phyloP scores from a whole-genome alignment of 2,888 invertebrate species.

The Nipponacmea schrenckii region DNA sequence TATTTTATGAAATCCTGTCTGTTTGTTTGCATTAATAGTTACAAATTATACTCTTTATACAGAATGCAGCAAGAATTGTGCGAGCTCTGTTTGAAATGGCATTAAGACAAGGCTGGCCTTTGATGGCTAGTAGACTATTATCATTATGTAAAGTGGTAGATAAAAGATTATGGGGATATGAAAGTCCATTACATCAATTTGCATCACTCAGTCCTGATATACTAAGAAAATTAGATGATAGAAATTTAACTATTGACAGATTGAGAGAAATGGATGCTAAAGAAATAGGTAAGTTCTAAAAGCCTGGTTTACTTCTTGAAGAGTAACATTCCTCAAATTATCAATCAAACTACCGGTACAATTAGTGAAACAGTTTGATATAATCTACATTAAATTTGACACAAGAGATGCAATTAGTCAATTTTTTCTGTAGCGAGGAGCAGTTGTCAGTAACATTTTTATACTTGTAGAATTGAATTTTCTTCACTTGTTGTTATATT shows the following conservation, averaged over 20 bases:
- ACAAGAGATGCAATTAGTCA: too few species aligned
- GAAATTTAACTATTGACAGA: conserved; percentile 79
- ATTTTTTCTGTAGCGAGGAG: too few species aligned
- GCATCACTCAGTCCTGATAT: conserved; percentile 77
- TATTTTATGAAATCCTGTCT: neutral
- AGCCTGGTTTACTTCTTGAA: too few species aligned
- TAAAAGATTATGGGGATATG: conserved; percentile 87
- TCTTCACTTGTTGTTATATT: too few species aligned
- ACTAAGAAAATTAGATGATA: conserved; percentile 82
- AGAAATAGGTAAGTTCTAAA: conserved; percentile 78
- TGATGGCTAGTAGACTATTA: conserved; percentile 86
- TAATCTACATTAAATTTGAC: neutral
- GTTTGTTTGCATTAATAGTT: too few species aligned
- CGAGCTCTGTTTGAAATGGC: conserved; percentile 95
- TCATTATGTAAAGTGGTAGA: conserved; percentile 93
- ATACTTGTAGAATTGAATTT: too few species aligned
- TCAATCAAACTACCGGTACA: conserved; percentile 71
- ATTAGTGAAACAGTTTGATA: too few species aligned
- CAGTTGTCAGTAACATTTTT: too few species aligned
- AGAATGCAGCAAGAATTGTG: conserved; percentile 91
- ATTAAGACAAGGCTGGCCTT: conserved; percentile 87
- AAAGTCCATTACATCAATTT: conserved; percentile 85
- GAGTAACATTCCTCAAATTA: too few species aligned
- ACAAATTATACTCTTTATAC: conserved; percentile 39
- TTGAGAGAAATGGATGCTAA: conserved; percentile 87